Conservation (phyloP, 2,888 invertebrate genomes). For the Notodonta dromedarius region DNA sequence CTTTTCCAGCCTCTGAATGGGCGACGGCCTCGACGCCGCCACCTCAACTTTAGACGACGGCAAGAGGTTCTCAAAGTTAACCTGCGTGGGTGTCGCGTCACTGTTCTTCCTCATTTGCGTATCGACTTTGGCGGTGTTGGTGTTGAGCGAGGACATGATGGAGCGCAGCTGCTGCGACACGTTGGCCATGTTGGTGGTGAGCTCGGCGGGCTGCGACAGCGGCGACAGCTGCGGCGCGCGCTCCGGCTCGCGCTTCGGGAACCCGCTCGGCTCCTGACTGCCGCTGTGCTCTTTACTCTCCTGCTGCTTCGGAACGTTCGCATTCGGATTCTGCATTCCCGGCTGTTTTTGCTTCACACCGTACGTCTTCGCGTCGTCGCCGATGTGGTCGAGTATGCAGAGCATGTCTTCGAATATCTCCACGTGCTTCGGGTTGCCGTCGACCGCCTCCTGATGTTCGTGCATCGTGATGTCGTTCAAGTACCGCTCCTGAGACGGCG, state of each 20-base stretch:
- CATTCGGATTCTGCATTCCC: constrained; percentile 45
- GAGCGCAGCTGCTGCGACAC: constrained; percentile 88
- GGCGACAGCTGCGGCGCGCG: constrained; percentile 88
- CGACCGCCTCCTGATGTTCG: constrained; percentile 81
- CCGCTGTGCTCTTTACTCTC: constrained; percentile 52
- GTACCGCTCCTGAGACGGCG: constrained; percentile 86
- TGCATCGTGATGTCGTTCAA: constrained; percentile 86
- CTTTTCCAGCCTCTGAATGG: constrained; percentile 70
- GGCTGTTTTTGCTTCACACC: constrained; percentile 55
- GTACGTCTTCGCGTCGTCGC: constrained; percentile 69
- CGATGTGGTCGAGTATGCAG: constrained; percentile 88
- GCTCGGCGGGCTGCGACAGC: constrained; percentile 88
- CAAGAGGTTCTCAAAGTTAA: constrained; percentile 78
- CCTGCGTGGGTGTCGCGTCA: constrained; percentile 75
- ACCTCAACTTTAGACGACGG: constrained; percentile 82
- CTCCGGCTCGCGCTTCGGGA: constrained; percentile 66
- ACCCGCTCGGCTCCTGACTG: constrained; percentile 52
- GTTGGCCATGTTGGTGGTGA: constrained; percentile 89
- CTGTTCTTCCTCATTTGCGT: constrained; percentile 76
- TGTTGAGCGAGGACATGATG: constrained; percentile 86
- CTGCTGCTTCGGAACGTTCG: constrained; percentile 43
- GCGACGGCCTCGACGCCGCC: constrained; percentile 65
- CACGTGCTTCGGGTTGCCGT: constrained; percentile 82
- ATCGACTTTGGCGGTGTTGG: constrained; percentile 77
- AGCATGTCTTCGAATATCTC: constrained; percentile 88